Conservation (phyloP, 2,113 vertebrate species). For the Percina caprodes region DNA sequence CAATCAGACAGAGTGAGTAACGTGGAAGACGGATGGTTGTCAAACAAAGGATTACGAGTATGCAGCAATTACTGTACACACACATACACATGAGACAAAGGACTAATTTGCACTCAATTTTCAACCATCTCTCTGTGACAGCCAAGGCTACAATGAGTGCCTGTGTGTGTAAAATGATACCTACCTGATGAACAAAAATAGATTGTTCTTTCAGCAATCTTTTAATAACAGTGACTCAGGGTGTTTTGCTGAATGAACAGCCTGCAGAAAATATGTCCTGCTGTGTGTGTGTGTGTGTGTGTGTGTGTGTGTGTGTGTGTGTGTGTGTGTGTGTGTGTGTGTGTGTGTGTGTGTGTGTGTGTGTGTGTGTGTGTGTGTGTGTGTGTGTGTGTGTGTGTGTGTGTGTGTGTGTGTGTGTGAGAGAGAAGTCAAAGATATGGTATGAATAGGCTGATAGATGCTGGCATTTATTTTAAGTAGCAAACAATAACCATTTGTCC, state of each 20-base stretch:
- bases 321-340: too few species aligned
- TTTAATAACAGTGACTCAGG: slow-evolving; percentile 38
- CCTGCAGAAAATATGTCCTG: not conserved
- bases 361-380: too few species aligned
- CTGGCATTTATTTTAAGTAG: not conserved
- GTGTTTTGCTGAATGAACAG: slow-evolving; percentile 42
- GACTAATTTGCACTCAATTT: slow-evolving; percentile 66
- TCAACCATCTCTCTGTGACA: slow-evolving; percentile 7
- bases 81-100: slow-evolving; percentile 43
- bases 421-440: not conserved
- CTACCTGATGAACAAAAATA: slow-evolving; percentile 2
- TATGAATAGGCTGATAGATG: not conserved
- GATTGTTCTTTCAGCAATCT: slow-evolving; percentile 19
- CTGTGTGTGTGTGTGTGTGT: too few species aligned
- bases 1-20: not conserved
- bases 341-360: too few species aligned
- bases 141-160: not conserved
- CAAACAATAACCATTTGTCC: not conserved
- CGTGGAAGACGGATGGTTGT: not conserved
- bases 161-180: not conserved
- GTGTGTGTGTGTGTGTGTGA: too few species aligned
- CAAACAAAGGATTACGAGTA: not conserved
- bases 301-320: too few species aligned
- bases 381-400: too few species aligned
- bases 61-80: slow-evolving; percentile 15